A percentile compares a stretch with the other conserved stretches of the same genome.
phyloP scores from a whole-genome alignment of 2,113 vertebrate genomes.

The Melozone crissalis region DNA sequence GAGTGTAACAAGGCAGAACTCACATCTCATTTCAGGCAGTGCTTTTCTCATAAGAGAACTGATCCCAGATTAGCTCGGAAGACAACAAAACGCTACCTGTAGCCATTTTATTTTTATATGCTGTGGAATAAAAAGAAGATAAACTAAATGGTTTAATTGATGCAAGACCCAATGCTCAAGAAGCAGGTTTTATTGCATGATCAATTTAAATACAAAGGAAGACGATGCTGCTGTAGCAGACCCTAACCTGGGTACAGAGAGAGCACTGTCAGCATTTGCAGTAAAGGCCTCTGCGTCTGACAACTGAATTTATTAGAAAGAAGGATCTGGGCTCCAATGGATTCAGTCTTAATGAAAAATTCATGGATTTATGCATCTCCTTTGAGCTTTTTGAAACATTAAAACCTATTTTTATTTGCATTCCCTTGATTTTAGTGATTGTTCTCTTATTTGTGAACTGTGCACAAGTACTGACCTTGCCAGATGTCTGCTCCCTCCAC shows the following conservation, averaged over 20 bases:
- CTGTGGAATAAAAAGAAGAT: neutral
- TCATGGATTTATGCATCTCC: constrained; percentile 19
- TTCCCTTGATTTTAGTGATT: neutral
- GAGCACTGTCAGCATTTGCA: neutral
- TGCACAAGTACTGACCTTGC: neutral
- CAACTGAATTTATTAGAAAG: constrained; percentile 38
- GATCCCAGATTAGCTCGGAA: neutral
- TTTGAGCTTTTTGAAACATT: constrained; percentile 25
- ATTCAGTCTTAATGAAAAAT: constrained; percentile 25
- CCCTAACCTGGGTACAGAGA: neutral
- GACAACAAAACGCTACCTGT: neutral
- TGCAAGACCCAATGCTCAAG: neutral
- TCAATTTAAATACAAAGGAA: neutral
- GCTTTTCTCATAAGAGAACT: neutral
- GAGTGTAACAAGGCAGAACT: neutral
- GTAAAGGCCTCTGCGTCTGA: neutral
- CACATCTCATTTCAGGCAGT: neutral
- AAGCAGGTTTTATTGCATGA: neutral
- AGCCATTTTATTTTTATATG: neutral
- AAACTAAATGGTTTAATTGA: neutral
- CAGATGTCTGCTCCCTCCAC: neutral
- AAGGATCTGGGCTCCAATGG: neutral
- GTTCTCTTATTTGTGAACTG: neutral
- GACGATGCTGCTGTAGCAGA: neutral
- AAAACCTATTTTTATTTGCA: constrained; percentile 27